phyloP scores from a whole-genome alignment of 2,888 invertebrate species.

The Craniophora ligustri region DNA sequence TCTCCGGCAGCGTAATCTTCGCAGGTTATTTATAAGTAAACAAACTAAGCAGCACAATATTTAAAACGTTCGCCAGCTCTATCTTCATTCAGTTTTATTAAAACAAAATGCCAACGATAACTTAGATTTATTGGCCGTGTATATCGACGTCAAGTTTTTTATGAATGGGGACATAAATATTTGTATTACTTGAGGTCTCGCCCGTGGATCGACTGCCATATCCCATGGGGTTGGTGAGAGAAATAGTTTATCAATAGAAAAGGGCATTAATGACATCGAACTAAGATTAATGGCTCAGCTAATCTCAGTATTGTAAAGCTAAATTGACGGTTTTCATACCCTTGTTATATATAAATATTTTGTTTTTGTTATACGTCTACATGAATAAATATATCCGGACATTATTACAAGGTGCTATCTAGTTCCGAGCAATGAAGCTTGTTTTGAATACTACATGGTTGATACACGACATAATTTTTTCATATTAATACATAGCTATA shows the following conservation, averaged over 20 bases:
- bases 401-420: no score
- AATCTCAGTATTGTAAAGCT: constrained; percentile 3
- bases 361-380: no score
- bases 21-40: background rate
- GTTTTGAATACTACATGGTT: no score
- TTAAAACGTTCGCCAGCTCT: background rate
- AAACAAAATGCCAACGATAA: constrained; percentile 9
- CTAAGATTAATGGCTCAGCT: constrained; percentile 1
- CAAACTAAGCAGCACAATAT: background rate
- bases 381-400: no score
- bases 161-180: constrained; percentile 18
- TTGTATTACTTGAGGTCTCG: constrained; percentile 21
- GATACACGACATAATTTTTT: no score
- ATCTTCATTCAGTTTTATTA: constrained; percentile 1
- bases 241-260: background rate
- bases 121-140: constrained; percentile 10
- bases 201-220: constrained; percentile 5
- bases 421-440: no score
- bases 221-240: constrained; percentile 1
- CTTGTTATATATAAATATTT: no score
- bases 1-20: no score
- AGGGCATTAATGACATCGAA: background rate
- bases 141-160: constrained; percentile 1
- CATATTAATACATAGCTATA: no score
- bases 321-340: no score